Evolutionary conservation across 2,888 invertebrate species (phyloP).

Genomic region (Pegoplata infirma): DNA sequence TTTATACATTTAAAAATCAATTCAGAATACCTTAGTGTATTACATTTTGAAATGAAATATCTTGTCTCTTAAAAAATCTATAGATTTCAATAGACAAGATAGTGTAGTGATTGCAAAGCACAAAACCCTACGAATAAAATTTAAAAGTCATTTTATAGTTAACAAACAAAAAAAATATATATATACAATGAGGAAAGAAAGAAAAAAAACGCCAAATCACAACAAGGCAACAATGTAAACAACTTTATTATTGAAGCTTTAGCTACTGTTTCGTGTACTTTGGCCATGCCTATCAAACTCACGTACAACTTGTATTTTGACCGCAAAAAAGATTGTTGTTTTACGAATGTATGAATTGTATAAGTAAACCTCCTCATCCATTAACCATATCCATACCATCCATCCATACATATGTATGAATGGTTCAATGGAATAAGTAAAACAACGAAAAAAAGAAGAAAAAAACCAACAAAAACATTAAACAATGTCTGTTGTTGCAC

Average conservation of each 20-base stretch:
- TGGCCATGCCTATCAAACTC: conserved; percentile 54
- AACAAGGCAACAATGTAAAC: conserved; percentile 57
- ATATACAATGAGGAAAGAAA: no score
- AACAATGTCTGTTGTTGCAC: conserved; percentile 23
- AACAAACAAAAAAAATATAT: conserved; percentile 23
- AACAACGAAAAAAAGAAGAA: background rate
- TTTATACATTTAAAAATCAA: no score
- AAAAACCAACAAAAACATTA: conserved; percentile 2
- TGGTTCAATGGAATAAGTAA: background rate
- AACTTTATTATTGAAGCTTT: conserved; percentile 56
- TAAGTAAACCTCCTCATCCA: conserved; percentile 32
- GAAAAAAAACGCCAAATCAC: conserved; percentile 30
- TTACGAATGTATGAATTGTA: conserved; percentile 40
- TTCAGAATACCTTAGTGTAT: no score
- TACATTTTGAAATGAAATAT: no score
- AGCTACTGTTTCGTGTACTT: conserved; percentile 56
- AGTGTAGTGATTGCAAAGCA: background rate
- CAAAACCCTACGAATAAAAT: background rate
- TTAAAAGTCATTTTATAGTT: conserved; percentile 29
- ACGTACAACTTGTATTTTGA: conserved; percentile 54
- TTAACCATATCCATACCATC: conserved; percentile 30
- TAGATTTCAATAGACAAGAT: no score
- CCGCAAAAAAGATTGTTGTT: conserved; percentile 49
- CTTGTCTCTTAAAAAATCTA: no score
- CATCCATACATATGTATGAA: conserved; percentile 15